Evolutionary conservation across 2,113 vertebrate species (phyloP), one percentile per base, ranked within the genome.

Genomic region (Loxodonta africana): DNA sequence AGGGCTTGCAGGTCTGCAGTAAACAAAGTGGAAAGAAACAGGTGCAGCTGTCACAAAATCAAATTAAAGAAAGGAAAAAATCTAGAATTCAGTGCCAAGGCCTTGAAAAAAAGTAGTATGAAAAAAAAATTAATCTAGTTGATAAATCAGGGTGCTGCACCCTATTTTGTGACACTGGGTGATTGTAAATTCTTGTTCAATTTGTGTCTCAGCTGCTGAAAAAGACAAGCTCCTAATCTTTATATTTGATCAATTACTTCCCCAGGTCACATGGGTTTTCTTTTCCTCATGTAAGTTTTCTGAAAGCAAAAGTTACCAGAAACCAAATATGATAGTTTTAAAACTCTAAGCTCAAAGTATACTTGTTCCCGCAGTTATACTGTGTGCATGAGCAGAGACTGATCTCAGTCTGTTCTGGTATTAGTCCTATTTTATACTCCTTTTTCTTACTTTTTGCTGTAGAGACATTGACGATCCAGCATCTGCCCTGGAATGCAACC

Each of bases 221-320:
- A 44, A 48, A 37, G 37, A 51, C 25, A 41, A 37, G 20, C 33
- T 69, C 8, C n/a, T 9, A 17, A 6, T 57, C 46, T 82, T 67
- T 30, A 12, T 44, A 23, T 48, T 44, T 69, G 78, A 85, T 12
- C 26, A 17, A 11, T n/a, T 60, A 77, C 4, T 20, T 82, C 76
- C 48, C 25, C 20, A n/a, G 26, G 44, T 82, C 14, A 33, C 10
- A 17, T 3, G 8, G 7, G 8, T 60, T 48, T 93, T 83, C 33
- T 89, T 84, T 41, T 44, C 25, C 65, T 96, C 41, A 63, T 69
- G 2, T 48, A 44, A 82, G 8, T 82, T 93, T 90, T 7, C 53
- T 62, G 57, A 90, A 82, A 76, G 65, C 30, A 74, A 76, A 62
- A 82, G 2, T 60, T 86, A 86, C 20, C 48, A 73, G 73, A 21